phyloP scores from a whole-genome alignment of 2,888 invertebrate genomes.

The Pollenia labialis region DNA sequence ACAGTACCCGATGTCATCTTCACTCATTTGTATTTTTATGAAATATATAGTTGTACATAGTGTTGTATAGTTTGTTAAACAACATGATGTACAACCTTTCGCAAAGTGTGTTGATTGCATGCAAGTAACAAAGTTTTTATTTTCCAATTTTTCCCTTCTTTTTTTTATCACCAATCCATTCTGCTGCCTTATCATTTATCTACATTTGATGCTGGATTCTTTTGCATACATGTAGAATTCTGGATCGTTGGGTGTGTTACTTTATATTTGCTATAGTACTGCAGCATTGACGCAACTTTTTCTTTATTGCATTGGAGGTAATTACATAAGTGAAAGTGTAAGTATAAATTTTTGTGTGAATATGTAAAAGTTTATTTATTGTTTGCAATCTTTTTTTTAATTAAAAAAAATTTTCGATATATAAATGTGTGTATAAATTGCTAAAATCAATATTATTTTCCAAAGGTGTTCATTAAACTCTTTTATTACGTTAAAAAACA shows the following conservation, averaged over 20 bases:
- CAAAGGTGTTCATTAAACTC: too few relatives aligned
- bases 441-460: too few relatives aligned
- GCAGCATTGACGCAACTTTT: constrained; percentile 81
- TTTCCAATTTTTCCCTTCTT: constrained; percentile 43
- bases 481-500: too few relatives aligned
- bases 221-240: constrained; percentile 76
- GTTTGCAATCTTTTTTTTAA: background rate
- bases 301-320: constrained; percentile 82
- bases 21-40: too few relatives aligned
- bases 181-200: background rate
- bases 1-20: too few relatives aligned
- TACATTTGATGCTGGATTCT: background rate
- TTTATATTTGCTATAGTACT: constrained; percentile 80
- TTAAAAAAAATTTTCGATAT: too few relatives aligned
- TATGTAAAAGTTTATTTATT: background rate
- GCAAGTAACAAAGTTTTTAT: constrained; percentile 45
- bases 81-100: too few relatives aligned
- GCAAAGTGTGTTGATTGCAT: background rate
- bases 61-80: too few relatives aligned
- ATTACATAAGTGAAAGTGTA: constrained; percentile 81
- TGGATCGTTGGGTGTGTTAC: constrained; percentile 79
- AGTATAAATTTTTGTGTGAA: constrained; percentile 67
- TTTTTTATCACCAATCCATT: constrained; percentile 13
- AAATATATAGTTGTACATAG: too few relatives aligned
- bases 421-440: too few relatives aligned